These are phyloP conservation scores for Pristionchus japonicus DNA, from an alignment of 2,888 invertebrate genomes.

Conservation along the genomic window DNA sequence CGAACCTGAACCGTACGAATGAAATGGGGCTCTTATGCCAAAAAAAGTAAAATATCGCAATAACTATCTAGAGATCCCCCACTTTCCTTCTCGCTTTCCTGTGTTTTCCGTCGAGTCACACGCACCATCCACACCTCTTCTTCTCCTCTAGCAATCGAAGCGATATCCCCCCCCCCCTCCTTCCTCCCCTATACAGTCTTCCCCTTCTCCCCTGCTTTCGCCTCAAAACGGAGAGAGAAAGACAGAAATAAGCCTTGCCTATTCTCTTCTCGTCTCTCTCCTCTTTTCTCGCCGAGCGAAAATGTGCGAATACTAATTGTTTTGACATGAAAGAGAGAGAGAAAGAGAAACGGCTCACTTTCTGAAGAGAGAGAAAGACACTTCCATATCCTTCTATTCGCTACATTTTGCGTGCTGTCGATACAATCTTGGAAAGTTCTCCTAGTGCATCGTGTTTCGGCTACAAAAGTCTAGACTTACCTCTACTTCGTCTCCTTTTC, in stretches of 20 bases:
- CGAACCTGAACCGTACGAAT: too few relatives aligned
- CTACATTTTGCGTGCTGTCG: neutral
- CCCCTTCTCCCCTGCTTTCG: neutral
- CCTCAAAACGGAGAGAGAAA: neutral
- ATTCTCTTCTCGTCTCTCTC: neutral
- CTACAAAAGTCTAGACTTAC: neutral
- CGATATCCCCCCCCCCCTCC: too few relatives aligned
- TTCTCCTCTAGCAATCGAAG: neutral
- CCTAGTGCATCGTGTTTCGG: too few relatives aligned
- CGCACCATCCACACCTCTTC: slow-evolving; percentile 2
- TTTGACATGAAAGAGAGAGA: slow-evolving; percentile 45
- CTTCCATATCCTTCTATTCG: neutral
- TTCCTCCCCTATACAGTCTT: slow-evolving; percentile 45
- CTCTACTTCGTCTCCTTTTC: neutral
- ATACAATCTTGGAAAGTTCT: neutral
- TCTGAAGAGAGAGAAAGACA: neutral
- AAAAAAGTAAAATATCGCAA: too few relatives aligned
- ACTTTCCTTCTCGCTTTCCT: neutral
- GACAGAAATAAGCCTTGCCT: slow-evolving; percentile 31
- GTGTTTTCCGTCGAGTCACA: neutral
- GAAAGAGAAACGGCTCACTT: slow-evolving; percentile 20
- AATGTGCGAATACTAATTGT: slow-evolving; percentile 27
- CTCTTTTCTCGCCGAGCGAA: slow-evolving; percentile 12
- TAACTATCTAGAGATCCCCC: neutral
- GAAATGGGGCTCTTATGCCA: too few relatives aligned